Conservation (phyloP, 2,888 invertebrate species). For the Troides aeacus region DNA sequence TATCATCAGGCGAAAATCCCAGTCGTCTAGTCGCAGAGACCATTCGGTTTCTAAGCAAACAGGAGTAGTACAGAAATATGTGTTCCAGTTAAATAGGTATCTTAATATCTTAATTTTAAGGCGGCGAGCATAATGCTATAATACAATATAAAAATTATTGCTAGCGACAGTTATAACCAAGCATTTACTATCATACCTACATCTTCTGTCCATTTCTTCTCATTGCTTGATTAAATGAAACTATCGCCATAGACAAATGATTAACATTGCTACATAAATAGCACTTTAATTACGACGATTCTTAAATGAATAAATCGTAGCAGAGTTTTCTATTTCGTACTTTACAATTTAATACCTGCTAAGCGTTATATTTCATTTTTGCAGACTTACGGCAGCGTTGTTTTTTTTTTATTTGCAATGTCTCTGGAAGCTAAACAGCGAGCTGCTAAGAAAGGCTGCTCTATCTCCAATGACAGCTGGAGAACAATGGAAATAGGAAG, state of each 20-base stretch:
- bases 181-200: too few relatives aligned
- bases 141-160: too few relatives aligned
- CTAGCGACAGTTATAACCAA: too few relatives aligned
- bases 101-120: too few relatives aligned
- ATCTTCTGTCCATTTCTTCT: too few relatives aligned
- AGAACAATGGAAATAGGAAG: constrained; percentile 21
- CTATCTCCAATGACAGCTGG: constrained; percentile 20
- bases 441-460: constrained; percentile 21
- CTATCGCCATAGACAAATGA: background rate
- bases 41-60: too few relatives aligned
- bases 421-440: constrained; percentile 14
- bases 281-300: background rate
- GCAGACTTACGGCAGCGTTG: constrained; percentile 4
- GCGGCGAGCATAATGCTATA: too few relatives aligned
- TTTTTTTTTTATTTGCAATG: constrained; percentile 15
- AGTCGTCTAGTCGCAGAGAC: too few relatives aligned
- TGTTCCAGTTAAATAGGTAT: too few relatives aligned
- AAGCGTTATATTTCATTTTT: constrained; percentile 7
- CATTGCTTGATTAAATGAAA: too few relatives aligned
- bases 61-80: too few relatives aligned
- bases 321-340: constrained; percentile 8
- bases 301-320: constrained; percentile 3
- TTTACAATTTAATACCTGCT: constrained; percentile 16
- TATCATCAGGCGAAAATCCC: too few relatives aligned
- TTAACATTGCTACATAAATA: background rate